These are phyloP conservation scores for Myiagra hebetior DNA, from an alignment of 2,113 vertebrate genomes.

Conservation along the genomic window DNA sequence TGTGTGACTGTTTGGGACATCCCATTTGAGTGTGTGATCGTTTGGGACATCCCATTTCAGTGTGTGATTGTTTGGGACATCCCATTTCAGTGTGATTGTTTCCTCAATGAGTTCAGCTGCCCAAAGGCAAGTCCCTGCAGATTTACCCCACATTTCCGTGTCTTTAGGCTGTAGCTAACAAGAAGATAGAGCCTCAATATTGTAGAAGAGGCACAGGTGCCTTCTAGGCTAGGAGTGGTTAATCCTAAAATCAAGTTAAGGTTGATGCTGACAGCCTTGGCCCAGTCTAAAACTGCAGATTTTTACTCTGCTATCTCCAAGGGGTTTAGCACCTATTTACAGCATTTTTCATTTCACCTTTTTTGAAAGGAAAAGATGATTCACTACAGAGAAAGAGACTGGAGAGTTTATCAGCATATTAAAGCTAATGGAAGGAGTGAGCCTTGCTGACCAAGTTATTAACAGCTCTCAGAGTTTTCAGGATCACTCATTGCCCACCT, in stretches of 20 bases:
- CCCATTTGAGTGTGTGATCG: background rate
- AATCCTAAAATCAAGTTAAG: slow-evolving; percentile 1
- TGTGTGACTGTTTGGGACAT: background rate
- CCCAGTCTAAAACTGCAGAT: background rate
- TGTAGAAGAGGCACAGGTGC: background rate
- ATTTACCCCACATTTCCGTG: background rate
- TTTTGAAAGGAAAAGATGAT: slow-evolving; percentile 17
- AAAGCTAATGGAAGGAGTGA: slow-evolving; percentile 19
- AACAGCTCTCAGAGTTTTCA: background rate
- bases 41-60: background rate
- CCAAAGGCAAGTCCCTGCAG: background rate
- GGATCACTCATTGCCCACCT: background rate
- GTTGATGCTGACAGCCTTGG: background rate
- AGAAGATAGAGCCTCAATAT: background rate
- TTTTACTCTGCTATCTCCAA: background rate
- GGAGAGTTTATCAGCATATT: slow-evolving; percentile 24
- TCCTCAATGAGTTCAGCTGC: background rate
- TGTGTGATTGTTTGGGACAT: background rate
- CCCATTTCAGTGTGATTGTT: background rate
- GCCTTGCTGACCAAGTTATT: slow-evolving; percentile 8
- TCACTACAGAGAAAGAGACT: background rate
- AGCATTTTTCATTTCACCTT: slow-evolving; percentile 12
- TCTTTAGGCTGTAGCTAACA: background rate
- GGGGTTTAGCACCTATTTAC: slow-evolving; percentile 10
- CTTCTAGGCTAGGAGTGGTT: background rate